These are phyloP conservation scores for Aphelenchoides bicaudatus DNA, from an alignment of 2,888 invertebrate genomes.

Conservation along the genomic window DNA sequence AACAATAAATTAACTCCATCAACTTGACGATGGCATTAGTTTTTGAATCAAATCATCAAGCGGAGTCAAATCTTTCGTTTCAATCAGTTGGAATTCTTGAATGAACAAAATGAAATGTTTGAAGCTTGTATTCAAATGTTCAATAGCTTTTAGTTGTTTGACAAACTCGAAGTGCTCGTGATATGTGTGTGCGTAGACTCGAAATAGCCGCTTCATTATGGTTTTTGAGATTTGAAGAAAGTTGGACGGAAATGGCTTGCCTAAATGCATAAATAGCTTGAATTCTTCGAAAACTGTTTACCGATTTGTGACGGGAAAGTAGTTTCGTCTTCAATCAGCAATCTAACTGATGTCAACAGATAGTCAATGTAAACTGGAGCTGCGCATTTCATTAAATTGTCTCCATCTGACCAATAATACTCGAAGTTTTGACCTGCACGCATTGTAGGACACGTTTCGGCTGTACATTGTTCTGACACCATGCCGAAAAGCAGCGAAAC, in stretches of 20 bases:
- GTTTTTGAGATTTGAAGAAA: conserved; percentile 81
- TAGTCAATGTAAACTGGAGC: conserved; percentile 88
- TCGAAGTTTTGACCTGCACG: conserved; percentile 98
- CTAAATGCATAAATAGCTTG: conserved; percentile 30
- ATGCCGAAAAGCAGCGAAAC: conserved; percentile 99
- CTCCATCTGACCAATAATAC: conserved; percentile 92
- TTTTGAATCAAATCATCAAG: conserved; percentile 89
- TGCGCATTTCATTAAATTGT: conserved; percentile 14
- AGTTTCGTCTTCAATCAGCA: conserved; percentile 95
- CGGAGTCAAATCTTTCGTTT: conserved; percentile 90
- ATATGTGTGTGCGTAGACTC: conserved; percentile 98
- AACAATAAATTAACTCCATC: conserved; percentile 7
- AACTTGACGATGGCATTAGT: conserved; percentile 25
- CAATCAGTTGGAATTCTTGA: conserved; percentile 93
- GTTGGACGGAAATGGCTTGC: conserved; percentile 50
- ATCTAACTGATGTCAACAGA: conserved; percentile 99
- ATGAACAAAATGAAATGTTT: conserved; percentile 98
- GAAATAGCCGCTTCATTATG: conserved; percentile 91
- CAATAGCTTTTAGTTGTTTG: conserved; percentile 93
- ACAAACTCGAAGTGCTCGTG: conserved; percentile 90
- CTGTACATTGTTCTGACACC: conserved; percentile 98
- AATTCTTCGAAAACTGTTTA: conserved; percentile 50
- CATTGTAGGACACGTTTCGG: conserved; percentile 76
- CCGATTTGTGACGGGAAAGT: conserved; percentile 96
- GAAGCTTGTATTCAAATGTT: conserved; percentile 97